phyloP scores from a whole-genome alignment of 2,888 invertebrate genomes.

The Leucophenga montana region DNA sequence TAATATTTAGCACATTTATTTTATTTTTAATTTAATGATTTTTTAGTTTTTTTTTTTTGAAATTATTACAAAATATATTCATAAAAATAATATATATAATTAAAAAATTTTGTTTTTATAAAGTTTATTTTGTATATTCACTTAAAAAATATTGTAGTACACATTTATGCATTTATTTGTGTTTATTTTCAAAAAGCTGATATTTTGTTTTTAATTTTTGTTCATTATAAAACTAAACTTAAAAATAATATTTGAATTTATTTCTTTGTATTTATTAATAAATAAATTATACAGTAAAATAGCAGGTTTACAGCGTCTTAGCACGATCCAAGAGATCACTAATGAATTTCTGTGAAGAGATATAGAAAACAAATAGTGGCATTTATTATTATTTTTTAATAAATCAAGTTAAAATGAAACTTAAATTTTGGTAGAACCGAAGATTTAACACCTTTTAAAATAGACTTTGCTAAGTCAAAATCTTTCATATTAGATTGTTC shows the following conservation, averaged over 20 bases:
- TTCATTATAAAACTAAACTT: conserved; percentile 30
- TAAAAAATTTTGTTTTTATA: background rate
- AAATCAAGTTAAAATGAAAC: background rate
- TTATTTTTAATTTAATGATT: background rate
- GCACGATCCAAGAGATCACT: conserved; percentile 91
- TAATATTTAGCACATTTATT: background rate
- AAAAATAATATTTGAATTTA: conserved; percentile 28
- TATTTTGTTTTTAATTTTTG: background rate
- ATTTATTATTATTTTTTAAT: conserved; percentile 4
- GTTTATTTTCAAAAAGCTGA: no score
- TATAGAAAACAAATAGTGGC: background rate
- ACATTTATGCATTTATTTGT: no score
- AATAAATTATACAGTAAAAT: conserved; percentile 47
- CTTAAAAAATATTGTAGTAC: no score
- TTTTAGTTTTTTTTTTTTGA: no score
- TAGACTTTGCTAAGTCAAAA: no score
- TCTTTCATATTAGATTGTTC: no score
- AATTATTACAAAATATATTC: no score
- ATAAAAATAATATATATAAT: background rate
- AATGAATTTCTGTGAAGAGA: conserved; percentile 86
- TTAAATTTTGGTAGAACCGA: background rate
- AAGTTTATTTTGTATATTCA: no score
- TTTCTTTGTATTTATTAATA: conserved; percentile 22
- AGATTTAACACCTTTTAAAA: no score
- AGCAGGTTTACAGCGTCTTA: conserved; percentile 80